Conservation (phyloP, 2,797 vertebrate genomes). For the Pteropus rufus region DNA sequence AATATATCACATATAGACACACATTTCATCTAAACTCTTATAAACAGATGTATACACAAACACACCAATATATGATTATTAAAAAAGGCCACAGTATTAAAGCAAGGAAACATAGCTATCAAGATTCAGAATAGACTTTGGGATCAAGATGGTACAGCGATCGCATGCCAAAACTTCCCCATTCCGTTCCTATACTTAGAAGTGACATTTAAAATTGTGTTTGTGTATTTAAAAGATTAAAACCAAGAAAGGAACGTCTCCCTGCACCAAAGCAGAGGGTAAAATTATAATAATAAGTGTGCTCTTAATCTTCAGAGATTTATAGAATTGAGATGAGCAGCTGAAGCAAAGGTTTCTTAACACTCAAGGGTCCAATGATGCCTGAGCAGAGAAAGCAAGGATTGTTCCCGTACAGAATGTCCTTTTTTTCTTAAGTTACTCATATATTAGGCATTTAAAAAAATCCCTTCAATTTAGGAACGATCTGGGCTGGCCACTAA, state of each 20-base stretch:
- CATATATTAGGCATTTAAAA: background rate
- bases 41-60: background rate
- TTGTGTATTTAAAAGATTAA: background rate
- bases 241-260: background rate
- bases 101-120: conserved; percentile 30
- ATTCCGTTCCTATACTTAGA: background rate
- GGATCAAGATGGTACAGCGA: background rate
- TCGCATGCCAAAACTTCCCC: conserved; percentile 3
- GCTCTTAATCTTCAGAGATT: background rate
- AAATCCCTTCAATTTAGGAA: background rate
- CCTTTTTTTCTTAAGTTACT: conserved; percentile 23
- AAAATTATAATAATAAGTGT: background rate
- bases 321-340: background rate
- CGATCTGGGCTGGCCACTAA: conserved; percentile 36
- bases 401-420: background rate
- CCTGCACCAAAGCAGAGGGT: background rate
- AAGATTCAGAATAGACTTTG: conserved; percentile 13
- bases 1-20: background rate
- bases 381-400: background rate
- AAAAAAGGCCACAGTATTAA: background rate
- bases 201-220: background rate
- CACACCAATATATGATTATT: background rate
- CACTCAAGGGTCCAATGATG: background rate
- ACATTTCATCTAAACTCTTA: background rate
- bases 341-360: background rate